Evolutionary conservation across 2,113 vertebrate species (phyloP).

Genomic region (Tragelaphus strepsiceros): DNA sequence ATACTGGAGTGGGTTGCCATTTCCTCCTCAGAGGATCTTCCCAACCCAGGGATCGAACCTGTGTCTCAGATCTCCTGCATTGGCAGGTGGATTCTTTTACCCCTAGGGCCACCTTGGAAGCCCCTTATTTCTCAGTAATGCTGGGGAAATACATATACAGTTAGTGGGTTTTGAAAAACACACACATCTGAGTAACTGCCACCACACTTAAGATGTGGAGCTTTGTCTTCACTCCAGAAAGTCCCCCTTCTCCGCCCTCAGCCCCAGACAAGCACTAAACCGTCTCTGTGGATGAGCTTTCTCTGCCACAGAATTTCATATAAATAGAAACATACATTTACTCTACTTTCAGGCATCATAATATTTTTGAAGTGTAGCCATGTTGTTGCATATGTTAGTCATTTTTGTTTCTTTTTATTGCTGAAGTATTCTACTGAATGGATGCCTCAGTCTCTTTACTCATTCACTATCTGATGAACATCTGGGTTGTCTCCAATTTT

Average conservation of each 20-base stretch:
- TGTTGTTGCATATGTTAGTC: too few species aligned
- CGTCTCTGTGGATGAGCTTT: neutral
- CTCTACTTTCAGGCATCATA: neutral
- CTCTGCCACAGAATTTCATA: neutral
- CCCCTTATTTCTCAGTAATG: neutral
- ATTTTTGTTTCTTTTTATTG: neutral
- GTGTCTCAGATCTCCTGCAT: neutral
- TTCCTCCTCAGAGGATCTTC: neutral
- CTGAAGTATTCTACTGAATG: neutral
- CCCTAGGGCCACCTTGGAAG: neutral
- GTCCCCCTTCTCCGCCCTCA: neutral
- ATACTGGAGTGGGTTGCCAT: neutral
- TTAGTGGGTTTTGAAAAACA: neutral
- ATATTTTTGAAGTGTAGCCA: neutral
- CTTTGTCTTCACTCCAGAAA: neutral
- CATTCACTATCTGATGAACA: neutral
- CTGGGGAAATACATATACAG: neutral
- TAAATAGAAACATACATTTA: neutral
- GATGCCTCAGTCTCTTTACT: neutral
- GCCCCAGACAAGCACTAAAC: neutral
- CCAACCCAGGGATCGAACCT: fast-evolving
- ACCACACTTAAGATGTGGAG: neutral
- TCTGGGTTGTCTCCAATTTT: neutral
- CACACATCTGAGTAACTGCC: neutral
- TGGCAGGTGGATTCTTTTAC: neutral